Conservation (phyloP, 2,888 invertebrate species). For the Apodemia mormo region DNA sequence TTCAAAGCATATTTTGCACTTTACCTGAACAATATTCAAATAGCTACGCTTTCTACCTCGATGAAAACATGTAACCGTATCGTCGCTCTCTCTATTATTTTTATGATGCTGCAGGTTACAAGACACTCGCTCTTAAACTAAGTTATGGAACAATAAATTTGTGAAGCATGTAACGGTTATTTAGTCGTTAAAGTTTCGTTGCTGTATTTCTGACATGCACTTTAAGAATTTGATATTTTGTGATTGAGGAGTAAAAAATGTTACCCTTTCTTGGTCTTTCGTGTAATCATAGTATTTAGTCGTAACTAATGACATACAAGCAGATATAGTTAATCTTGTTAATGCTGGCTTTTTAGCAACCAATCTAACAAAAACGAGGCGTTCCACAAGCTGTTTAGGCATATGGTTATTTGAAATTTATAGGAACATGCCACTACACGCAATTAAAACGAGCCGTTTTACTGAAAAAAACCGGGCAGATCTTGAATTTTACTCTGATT, state of each 20-base stretch:
- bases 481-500: too few species aligned
- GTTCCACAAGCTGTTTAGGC: too few species aligned
- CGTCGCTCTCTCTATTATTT: slow-evolving; percentile 31
- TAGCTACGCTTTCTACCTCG: background rate
- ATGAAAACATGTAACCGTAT: slow-evolving; percentile 27
- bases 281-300: too few species aligned
- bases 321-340: too few species aligned
- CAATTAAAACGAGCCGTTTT: too few species aligned
- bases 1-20: background rate
- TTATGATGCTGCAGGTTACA: slow-evolving; percentile 34
- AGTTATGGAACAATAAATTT: slow-evolving; percentile 51
- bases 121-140: slow-evolving; percentile 40
- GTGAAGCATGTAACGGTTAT: slow-evolving; percentile 37
- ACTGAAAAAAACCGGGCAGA: too few species aligned
- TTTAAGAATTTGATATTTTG: slow-evolving; percentile 32
- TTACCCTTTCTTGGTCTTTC: too few species aligned
- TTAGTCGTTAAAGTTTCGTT: slow-evolving; percentile 29
- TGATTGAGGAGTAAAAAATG: background rate
- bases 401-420: too few species aligned
- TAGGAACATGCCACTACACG: too few species aligned
- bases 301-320: too few species aligned
- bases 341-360: too few species aligned
- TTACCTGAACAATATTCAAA: slow-evolving; percentile 9
- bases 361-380: too few species aligned
- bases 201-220: slow-evolving; percentile 32